Base-by-base conservation (phyloP, 2,113 vertebrate genomes). In the Oryzias curvinotus region DNA sequence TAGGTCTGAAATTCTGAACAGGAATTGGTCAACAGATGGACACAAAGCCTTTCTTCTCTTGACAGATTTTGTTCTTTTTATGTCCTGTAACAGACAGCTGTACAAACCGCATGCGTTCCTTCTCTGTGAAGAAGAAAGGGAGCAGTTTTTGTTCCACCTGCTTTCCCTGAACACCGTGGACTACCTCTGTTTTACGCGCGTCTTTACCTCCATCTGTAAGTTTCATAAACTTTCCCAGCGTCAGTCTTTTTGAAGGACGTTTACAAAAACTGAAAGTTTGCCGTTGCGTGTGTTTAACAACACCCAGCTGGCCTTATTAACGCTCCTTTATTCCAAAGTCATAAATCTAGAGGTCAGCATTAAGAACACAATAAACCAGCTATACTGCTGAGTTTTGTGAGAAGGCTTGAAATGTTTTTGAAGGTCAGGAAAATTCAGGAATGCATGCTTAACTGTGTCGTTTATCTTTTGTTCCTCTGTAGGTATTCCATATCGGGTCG, bases 171-270 rank as follows among this genome's bases (percentile, higher is more conserved):
- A 99, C 5, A 94, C 97, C 0, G 95, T 99, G 87, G 97, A 99
- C 89, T 99, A 98, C 72, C 96, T 97, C 92, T 99, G 96, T 90
- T 99, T 99, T 85, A 98, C 97, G 49, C 95, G 93, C 0, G 94
- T 95, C 77, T 99, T 99, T 89, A 95, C 96, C 70, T 87, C 87
- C 51, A 75, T 89, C 79, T 85, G 89, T 90, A 45, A 85, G 89
- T 87, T 58, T 19, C 46, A 44, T 51, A 41, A 71, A 69, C 52
- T 23, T 65, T 61, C 61, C 55, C 43, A 55, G 17, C 7, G 10
- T 14, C 46, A 21, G 52, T 21, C 4, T n/a, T 50, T 57, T 56
- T 28, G 6, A 47, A 47, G 26, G 43, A 48, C 17, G 19, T 54
- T 23, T 5, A 46, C 21, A 68, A 19, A 54, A 19, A 14, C 14